Percentiles rank a stretch among this genome's conserved stretches.
Evolutionary conservation across 2,888 invertebrate species (phyloP).

Genomic region (Galerucella pusilla): DNA sequence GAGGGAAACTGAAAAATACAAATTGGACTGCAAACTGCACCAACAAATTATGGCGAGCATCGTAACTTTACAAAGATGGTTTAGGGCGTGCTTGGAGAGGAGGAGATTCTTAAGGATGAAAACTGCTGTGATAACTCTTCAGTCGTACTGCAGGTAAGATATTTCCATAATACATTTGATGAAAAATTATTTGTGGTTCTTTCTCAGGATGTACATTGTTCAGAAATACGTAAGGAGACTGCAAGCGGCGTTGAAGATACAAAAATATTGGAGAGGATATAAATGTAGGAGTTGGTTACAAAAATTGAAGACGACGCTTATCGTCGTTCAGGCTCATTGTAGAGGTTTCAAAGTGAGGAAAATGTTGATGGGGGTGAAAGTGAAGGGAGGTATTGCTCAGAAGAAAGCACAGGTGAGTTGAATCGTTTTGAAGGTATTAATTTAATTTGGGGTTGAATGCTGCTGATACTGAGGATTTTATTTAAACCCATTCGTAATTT

Average conservation of each 20-base stretch:
- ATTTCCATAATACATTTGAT: background rate
- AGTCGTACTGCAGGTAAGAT: conserved; percentile 70
- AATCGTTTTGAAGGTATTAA: background rate
- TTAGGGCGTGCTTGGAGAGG: conserved; percentile 82
- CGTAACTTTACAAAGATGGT: conserved; percentile 92
- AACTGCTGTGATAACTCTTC: conserved; percentile 80
- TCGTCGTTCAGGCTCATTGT: conserved; percentile 78
- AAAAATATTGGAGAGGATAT: conserved; percentile 82
- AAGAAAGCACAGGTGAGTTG: conserved; percentile 44
- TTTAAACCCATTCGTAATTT: too few relatives aligned
- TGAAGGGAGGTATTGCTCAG: conserved; percentile 35
- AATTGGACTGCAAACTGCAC: conserved; percentile 90
- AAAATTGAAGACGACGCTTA: conserved; percentile 70
- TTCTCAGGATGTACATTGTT: conserved; percentile 70
- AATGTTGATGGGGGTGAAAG: conserved; percentile 66
- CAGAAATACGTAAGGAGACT: conserved; percentile 69
- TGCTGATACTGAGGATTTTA: too few relatives aligned
- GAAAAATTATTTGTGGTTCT: background rate
- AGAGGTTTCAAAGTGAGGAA: conserved; percentile 75
- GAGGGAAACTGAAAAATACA: conserved; percentile 92
- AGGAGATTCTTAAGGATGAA: conserved; percentile 80
- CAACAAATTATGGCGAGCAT: conserved; percentile 95
- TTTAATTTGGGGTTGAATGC: too few relatives aligned
- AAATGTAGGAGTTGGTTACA: conserved; percentile 75
- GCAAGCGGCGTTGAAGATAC: conserved; percentile 75